A percentile compares a stretch with the other conserved stretches of the same genome.
phyloP scores from a whole-genome alignment of 1,140 invertebrate genomes.

The Megathymus violae region DNA sequence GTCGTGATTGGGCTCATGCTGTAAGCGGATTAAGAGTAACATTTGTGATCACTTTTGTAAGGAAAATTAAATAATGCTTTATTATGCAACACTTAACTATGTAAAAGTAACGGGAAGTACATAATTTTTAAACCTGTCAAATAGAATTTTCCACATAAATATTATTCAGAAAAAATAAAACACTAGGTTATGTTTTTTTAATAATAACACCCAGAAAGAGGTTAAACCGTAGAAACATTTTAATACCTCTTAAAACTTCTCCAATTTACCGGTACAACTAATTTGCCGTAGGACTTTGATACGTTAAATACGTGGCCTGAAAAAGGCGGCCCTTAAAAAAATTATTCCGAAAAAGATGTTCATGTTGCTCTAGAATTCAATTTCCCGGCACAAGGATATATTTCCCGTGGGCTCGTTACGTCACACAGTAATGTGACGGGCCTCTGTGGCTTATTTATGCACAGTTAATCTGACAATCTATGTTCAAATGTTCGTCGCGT shows the following conservation, averaged over 20 bases:
- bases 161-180: no score
- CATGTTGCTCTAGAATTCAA: constrained; percentile 5
- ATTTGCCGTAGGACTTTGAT: constrained; percentile 6
- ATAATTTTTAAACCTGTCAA: no score
- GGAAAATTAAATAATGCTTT: no score
- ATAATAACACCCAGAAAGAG: no score
- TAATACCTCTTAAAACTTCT: constrained; percentile 14
- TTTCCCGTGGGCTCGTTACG: constrained; percentile 1
- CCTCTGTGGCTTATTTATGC: constrained; percentile 3
- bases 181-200: no score
- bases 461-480: neutral
- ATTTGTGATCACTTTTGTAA: no score
- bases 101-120: no score
- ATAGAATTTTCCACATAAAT: no score
- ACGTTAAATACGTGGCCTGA: constrained; percentile 28
- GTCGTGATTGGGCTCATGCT: neutral
- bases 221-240: neutral
- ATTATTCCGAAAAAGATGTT: neutral
- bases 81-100: no score
- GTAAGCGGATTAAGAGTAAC: no score
- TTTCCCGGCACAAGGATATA: constrained; percentile 3
- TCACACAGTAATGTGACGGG: constrained; percentile 2
- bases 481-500: neutral
- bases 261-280: neutral
- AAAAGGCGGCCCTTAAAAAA: constrained; percentile 10